Evolutionary conservation across 2,113 vertebrate genomes (phyloP), one percentile per base, ranked within the genome.

Genomic region (Ceyx melanurus): DNA sequence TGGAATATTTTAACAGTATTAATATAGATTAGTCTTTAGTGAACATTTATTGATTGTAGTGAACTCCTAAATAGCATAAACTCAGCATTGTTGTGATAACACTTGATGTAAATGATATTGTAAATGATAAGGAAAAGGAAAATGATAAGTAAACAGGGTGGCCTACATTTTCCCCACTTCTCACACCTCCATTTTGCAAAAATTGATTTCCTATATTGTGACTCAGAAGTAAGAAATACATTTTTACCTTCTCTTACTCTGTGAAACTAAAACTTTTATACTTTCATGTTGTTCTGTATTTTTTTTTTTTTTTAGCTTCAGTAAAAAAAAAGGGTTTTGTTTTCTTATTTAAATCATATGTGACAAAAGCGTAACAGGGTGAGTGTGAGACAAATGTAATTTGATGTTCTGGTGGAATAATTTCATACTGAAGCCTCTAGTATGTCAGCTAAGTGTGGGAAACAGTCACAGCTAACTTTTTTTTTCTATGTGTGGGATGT

Each of bases 311-410:
- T 76, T 45, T 35, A 85, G 25, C 67, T 76, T 68, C 20, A 14
- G 15, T 87, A 82, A 65, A 83, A 78, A 78, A 79, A 15, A 2
- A 64, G 26, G 7, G n/a, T 77, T 78, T 82, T 13, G 43, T 89
- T 87, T 79, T 72, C 29, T 13, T 76, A 57, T 76, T 88, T 76
- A 91, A 89, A 75, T 92, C 22, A n/a, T 22, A 48, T 75, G 8
- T 80, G 51, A 75, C 40, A 57, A 56, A 83, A 58, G 62, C 75
- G 57, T 28, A n/a, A 66, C 25, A 53, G 46, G 21, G 15, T 45
- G 23, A 87, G 54, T 42, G 51, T 90, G 35, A 72, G 45, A 87
- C 26, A 87, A 81, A 87, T 78, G 50, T 91, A 60, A 78, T 89
- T 87, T 91, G 0, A 2, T 57, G 6, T 95, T 79, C 48, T 82